Evolutionary conservation across 2,113 vertebrate genomes (phyloP).

Genomic region (Rhabdornis inornatus): DNA sequence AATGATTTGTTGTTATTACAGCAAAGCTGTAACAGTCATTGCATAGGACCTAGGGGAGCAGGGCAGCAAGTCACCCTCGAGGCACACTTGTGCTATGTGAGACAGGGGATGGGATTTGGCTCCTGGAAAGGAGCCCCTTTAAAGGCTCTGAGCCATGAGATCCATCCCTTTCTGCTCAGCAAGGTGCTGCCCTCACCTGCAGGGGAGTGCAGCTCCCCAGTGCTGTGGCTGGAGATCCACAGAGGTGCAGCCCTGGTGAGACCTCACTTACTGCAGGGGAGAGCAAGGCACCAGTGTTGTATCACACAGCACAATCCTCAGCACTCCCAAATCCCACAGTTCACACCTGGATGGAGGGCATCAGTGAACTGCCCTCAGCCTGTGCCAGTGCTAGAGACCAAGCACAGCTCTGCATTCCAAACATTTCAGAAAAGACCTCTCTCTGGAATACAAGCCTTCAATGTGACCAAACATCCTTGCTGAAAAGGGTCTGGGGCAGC

Average conservation of each 20-base stretch:
- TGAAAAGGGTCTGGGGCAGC: background rate
- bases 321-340: background rate
- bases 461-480: background rate
- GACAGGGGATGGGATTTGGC: accelerated
- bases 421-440: background rate
- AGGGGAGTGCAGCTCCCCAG: background rate
- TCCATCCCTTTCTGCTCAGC: background rate
- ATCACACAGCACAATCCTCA: background rate
- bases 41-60: background rate
- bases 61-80: accelerated
- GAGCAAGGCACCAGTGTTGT: accelerated
- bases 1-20: background rate
- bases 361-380: accelerated
- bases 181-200: background rate
- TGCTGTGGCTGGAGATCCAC: accelerated
- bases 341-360: background rate
- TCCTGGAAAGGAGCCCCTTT: background rate
- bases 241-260: background rate
- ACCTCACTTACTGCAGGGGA: background rate
- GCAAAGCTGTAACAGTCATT: background rate
- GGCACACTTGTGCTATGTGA: accelerated
- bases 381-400: background rate
- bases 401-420: background rate
- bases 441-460: background rate
- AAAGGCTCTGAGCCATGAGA: background rate